These are phyloP conservation scores for Percopsis omiscomaycus DNA, from an alignment of 2,797 vertebrate species.

Conservation along the genomic window DNA sequence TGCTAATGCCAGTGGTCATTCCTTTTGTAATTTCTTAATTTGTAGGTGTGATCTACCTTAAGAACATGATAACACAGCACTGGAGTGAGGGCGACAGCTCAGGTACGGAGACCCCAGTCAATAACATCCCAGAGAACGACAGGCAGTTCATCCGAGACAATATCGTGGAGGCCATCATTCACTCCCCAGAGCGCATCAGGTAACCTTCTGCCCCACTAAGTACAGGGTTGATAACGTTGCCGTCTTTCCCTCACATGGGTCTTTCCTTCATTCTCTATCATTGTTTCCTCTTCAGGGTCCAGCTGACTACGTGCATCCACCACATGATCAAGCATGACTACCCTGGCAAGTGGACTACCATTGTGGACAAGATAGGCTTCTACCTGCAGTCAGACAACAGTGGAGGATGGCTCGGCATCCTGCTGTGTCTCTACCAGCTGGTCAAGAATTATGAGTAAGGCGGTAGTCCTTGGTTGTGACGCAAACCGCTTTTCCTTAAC, in stretches of 20 bases:
- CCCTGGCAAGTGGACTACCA: conserved; percentile 93
- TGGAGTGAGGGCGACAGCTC: conserved; percentile 91
- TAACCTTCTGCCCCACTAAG: conserved; percentile 55
- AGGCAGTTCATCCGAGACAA: conserved; percentile 95
- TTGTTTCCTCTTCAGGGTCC: conserved; percentile 81
- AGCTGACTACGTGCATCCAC: conserved; percentile 98
- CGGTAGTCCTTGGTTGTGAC: not conserved
- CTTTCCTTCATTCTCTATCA: not conserved
- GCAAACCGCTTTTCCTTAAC: too few species aligned
- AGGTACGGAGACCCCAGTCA: conserved; percentile 84
- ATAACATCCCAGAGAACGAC: conserved; percentile 96
- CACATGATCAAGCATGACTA: conserved; percentile 99
- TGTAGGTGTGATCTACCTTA: conserved; percentile 98
- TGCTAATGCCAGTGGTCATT: too few species aligned
- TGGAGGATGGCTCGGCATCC: conserved; percentile 93
- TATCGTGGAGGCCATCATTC: conserved; percentile 99
- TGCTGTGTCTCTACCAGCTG: conserved; percentile 98
- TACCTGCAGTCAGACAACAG: conserved; percentile 98
- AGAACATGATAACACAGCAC: conserved; percentile 99
- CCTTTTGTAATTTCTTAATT: conserved; percentile 1
- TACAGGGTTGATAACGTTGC: not conserved
- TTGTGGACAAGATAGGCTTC: conserved; percentile 98
- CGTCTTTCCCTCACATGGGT: not conserved
- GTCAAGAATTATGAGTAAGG: conserved; percentile 99
- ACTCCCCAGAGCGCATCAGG: conserved; percentile 98